phyloP scores from a whole-genome alignment of 2,113 vertebrate species.

The Laticauda colubrina region DNA sequence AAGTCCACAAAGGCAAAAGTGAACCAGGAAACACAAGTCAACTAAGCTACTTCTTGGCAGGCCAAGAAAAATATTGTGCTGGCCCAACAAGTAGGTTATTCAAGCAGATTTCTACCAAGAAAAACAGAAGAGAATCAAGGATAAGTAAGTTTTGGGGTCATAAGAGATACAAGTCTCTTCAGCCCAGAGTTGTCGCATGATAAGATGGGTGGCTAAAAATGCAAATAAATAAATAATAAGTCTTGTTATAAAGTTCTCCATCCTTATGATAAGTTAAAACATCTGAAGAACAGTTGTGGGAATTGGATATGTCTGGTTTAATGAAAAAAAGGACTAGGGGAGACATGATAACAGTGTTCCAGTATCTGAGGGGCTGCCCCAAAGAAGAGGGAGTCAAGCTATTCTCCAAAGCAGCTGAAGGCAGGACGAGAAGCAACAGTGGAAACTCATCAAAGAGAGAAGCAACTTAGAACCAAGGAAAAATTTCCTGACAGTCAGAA shows the following conservation, averaged over 20 bases:
- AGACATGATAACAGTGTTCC: background rate
- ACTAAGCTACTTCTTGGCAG: constrained; percentile 58
- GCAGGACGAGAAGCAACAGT: background rate
- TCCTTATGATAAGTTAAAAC: constrained; percentile 23
- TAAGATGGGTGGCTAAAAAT: background rate
- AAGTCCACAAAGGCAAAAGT: constrained; percentile 68
- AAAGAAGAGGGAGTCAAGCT: background rate
- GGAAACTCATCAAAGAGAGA: background rate
- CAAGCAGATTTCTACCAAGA: constrained; percentile 68
- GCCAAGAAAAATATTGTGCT: constrained; percentile 78
- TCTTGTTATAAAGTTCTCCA: constrained; percentile 35
- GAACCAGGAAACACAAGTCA: constrained; percentile 59
- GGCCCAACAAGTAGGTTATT: constrained; percentile 70
- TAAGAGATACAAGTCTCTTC: constrained; percentile 42
- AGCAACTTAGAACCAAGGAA: background rate
- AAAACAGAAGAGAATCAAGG: constrained; percentile 67
- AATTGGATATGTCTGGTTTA: background rate
- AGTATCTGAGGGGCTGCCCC: background rate
- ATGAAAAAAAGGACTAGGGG: background rate
- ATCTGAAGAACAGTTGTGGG: background rate
- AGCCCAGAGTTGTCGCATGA: background rate
- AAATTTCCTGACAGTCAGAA: background rate
- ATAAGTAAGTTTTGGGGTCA: constrained; percentile 58
- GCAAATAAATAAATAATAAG: background rate
- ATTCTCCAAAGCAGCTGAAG: background rate